Base-by-base conservation (phyloP, 2,888 invertebrate genomes). In the Thymelicus sylvestris region DNA sequence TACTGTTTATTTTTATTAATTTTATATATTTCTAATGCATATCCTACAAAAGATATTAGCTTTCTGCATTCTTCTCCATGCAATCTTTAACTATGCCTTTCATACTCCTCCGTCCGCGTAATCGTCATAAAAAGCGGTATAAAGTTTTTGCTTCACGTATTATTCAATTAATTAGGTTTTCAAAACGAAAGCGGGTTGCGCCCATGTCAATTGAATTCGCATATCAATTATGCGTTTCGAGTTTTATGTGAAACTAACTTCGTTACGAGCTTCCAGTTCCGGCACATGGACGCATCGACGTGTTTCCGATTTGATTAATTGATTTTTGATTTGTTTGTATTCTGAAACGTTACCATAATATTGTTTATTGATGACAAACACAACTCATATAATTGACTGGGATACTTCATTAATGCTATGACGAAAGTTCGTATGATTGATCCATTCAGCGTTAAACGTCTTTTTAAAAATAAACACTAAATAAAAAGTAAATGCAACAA, bases 161-260 rank as follows among this genome's bases (percentile, higher is more conserved):
- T 3, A 31, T 31, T 31, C 31, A 78, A 83, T 86, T 82, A 85
- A 86, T 86, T 81, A 81, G 78, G 72, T 76, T 79, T 83, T 81
- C 84, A 81, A 81, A 84, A 81, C 79, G 80, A 79, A 82, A 73
- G 73, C 66, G 67, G 70, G 73, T 79, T 77, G 79, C 76, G 76
- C 76, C 78, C 79, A 78, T 76, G 70, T 71, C 70, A 71, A 71
- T 71, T 71, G 71, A 63, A 66, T 71, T 66, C 71, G 57, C 48
- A 63, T 71, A 57, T 71, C 66, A 71, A 63, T 52, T 71, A 66
- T 65, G 50, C 65, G 65, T 65, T 39, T 48, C 52, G 61, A 70
- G 50, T 66, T 66, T 61, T 39, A 52, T 44, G 66, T 24, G 66
- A 55, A 70, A 64, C 47, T 50, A 65, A 70, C 47, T 41, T 59